Conservation (phyloP, 2,113 vertebrate genomes). For the Thunnus thynnus region DNA sequence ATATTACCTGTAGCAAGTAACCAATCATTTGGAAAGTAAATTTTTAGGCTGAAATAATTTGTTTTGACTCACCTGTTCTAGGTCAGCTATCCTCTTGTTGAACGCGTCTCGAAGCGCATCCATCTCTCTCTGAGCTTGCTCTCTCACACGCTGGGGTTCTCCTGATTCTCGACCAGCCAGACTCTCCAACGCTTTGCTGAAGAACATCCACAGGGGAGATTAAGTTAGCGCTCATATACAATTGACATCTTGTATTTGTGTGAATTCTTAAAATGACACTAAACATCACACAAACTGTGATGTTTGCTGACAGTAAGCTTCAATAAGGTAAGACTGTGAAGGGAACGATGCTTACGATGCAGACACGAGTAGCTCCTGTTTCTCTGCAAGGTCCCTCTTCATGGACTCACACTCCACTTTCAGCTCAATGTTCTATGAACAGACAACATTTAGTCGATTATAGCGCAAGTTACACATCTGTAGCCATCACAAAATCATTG, state of each 20-base stretch:
- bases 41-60: not conserved
- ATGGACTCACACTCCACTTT: constrained; percentile 97
- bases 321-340: not conserved
- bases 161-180: constrained; percentile 88
- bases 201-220: constrained; percentile 21
- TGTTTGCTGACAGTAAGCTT: not conserved
- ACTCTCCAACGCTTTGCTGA: constrained; percentile 94
- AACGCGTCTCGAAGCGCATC: constrained; percentile 85
- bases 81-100: constrained; percentile 81
- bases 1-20: not conserved
- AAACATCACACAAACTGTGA: not conserved
- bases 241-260: not conserved
- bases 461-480: not conserved
- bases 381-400: constrained; percentile 93
- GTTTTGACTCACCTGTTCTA: constrained; percentile 85
- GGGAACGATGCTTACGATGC: constrained; percentile 91
- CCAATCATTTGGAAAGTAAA: not conserved
- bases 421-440: constrained; percentile 94
- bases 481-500: not conserved
- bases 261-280: not conserved
- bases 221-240: not conserved
- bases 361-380: constrained; percentile 94
- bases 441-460: constrained; percentile 28
- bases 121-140: constrained; percentile 88
- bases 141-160: constrained; percentile 86